Evolutionary conservation across 2,113 vertebrate species (phyloP).

Genomic region (Phalacrocorax carbo): DNA sequence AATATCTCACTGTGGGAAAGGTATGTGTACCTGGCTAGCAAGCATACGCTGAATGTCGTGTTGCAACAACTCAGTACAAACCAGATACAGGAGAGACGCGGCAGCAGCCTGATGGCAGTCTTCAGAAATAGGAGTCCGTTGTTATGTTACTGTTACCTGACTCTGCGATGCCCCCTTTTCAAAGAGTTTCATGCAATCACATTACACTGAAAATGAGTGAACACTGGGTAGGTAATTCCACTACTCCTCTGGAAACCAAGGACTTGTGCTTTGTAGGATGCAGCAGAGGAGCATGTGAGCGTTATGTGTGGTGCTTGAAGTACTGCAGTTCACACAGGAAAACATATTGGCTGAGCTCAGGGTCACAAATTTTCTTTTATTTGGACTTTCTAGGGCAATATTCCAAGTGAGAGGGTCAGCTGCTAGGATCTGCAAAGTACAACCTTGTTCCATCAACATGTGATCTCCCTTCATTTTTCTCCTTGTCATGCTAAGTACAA

Average conservation of each 20-base stretch:
- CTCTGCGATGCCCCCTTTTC: neutral
- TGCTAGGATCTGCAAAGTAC: neutral
- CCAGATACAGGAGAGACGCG: rapidly evolving
- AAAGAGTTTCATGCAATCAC: neutral
- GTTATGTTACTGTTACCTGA: no score
- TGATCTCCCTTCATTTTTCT: neutral
- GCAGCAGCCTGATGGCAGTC: neutral
- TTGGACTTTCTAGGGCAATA: neutral
- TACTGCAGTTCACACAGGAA: neutral
- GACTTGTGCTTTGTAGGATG: neutral
- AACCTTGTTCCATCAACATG: neutral
- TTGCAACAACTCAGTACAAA: neutral
- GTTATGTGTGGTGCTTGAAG: neutral
- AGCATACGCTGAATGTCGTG: neutral
- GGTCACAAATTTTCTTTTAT: neutral
- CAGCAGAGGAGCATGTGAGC: neutral
- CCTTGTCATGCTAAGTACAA: neutral
- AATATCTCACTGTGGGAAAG: neutral
- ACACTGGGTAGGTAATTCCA: neutral
- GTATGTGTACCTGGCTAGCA: no score
- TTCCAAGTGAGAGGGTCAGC: neutral
- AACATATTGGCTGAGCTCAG: neutral
- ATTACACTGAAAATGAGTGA: neutral
- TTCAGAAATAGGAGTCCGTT: rapidly evolving
- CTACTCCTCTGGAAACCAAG: neutral